Conservation (phyloP, 2,797 vertebrate genomes). For the Pseudochirops corinnae region DNA sequence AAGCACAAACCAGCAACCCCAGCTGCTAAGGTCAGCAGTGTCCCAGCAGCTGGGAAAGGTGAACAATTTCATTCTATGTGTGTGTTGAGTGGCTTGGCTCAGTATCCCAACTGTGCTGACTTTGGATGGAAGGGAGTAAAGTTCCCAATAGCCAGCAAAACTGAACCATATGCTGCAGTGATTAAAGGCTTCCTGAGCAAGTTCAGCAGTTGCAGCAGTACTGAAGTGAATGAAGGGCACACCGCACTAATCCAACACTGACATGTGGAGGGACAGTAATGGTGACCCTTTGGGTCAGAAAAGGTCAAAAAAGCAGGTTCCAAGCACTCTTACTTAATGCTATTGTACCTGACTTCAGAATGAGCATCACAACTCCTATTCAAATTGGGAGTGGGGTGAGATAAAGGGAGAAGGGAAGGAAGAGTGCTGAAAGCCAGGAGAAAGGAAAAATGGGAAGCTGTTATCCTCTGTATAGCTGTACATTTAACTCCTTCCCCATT, state of each 20-base stretch:
- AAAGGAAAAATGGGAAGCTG: background rate
- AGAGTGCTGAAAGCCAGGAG: background rate
- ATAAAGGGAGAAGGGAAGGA: background rate
- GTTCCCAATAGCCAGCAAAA: conserved; percentile 44
- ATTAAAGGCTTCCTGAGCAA: conserved; percentile 48
- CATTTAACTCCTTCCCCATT: background rate
- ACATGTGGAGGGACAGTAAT: background rate
- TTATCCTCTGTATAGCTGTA: background rate
- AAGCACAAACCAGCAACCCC: background rate
- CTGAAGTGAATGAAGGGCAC: background rate
- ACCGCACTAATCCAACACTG: background rate
- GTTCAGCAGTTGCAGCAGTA: conserved; percentile 13
- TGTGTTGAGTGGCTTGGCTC: conserved; percentile 22
- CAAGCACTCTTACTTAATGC: background rate
- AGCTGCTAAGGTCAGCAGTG: conserved; percentile 57
- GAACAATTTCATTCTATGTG: conserved; percentile 43
- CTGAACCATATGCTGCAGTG: conserved; percentile 61
- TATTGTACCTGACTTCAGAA: background rate
- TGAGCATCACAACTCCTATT: background rate
- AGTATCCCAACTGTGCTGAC: conserved; percentile 70
- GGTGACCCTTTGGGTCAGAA: background rate
- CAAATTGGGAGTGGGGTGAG: too few species aligned
- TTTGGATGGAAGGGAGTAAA: conserved; percentile 49
- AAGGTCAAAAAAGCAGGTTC: background rate
- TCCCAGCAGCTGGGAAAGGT: conserved; percentile 21